Evolutionary conservation across 1,140 invertebrate genomes (phyloP), one percentile per base, ranked within the genome.

Genomic region (Drosophila albomicans): DNA sequence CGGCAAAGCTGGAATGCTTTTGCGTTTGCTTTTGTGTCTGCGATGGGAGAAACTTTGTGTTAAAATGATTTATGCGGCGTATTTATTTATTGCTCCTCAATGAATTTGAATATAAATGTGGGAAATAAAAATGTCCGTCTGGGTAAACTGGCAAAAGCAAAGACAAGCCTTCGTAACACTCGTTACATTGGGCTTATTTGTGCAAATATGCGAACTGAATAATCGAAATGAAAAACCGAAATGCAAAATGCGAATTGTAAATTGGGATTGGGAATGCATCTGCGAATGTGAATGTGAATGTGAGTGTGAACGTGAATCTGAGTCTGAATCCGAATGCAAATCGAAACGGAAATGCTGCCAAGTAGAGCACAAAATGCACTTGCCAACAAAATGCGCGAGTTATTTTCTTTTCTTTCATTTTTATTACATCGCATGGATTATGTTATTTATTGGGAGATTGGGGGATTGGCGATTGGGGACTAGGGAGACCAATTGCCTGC

Each of bases 31-130:
- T 59, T 8, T 30, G n/a, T 78, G 71, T 57, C 20, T 74, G 51
- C 43, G 48, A 72, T 49, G 61, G 65, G 48, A 72, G 49, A 67
- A 82, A 82, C 65, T 79, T 82, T 64, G 51, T 57, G 75, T 41
- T 70, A 48, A 82, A 82, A 82, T 82, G 80, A 82, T 82, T 82
- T 82, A 82, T 82, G 80, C 51, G 65, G 65, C 75, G 51, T 75
- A 64, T 79, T 82, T 82, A 82, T 82, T 82, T 82, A 82, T 82
- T 65, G 80, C 80, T 79, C 80, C 80, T 82, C 71, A 67, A 82
- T 82, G 80, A 79, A 82, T 82, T 41, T 67, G 68, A 74, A 82
- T 82, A 82, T 67, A 75, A 79, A 82, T 82, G 76, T 78, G 70
- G 41, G 56, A 58, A 65, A 41, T 15, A 46, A 61, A 79, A 46